Evolutionary conservation across 2,888 invertebrate genomes (phyloP).

Genomic region (Pyrrhia umbra): DNA sequence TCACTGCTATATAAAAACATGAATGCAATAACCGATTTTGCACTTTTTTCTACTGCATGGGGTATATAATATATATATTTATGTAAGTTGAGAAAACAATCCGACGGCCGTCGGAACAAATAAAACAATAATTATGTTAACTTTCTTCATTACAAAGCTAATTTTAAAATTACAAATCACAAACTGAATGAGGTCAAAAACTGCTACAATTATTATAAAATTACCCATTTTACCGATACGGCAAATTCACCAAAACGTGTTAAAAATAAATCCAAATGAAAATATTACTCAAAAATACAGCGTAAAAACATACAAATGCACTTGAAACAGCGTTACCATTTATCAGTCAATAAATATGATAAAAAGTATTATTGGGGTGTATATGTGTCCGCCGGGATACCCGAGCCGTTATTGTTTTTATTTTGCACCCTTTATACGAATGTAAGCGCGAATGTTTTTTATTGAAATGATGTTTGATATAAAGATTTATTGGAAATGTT

Average conservation of each 20-base stretch:
- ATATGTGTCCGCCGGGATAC: conserved; percentile 84
- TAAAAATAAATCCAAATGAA: conserved; percentile 22
- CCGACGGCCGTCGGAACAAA: conserved; percentile 23
- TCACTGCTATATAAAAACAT: too few species aligned
- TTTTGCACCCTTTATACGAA: conserved; percentile 83
- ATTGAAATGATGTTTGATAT: conserved; percentile 84
- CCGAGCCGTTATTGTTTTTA: conserved; percentile 85
- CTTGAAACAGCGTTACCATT: conserved; percentile 82
- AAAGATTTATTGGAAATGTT: conserved; percentile 79
- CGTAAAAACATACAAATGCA: conserved; percentile 85
- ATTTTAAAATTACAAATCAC: not conserved
- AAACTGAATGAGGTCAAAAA: not conserved
- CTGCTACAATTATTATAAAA: not conserved
- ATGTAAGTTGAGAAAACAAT: too few species aligned
- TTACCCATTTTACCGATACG: not conserved
- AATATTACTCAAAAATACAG: conserved; percentile 51
- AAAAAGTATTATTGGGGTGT: conserved; percentile 89
- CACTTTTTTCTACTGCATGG: too few species aligned
- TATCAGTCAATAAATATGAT: conserved; percentile 90
- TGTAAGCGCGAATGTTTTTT: conserved; percentile 81
- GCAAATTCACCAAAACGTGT: not conserved
- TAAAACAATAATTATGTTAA: not conserved
- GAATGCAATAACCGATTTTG: too few species aligned
- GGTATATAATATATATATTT: too few species aligned
- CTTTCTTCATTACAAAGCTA: too few species aligned